Base-by-base conservation (phyloP, 2,888 invertebrate species). In the Serrognathus titanus region DNA sequence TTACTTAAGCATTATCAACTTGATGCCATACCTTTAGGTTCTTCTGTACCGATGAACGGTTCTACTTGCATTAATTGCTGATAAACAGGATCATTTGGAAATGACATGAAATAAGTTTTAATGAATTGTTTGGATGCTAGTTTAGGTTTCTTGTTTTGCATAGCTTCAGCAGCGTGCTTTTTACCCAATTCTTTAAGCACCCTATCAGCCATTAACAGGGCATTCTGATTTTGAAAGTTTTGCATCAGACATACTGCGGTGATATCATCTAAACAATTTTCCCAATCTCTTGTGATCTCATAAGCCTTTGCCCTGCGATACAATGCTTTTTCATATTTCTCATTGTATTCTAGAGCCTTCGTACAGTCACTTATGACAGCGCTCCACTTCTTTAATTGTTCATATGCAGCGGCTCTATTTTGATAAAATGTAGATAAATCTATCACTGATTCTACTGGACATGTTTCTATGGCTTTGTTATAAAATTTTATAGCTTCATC, bases 321-420 rank as follows among this genome's bases (percentile, higher is more conserved):
- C 59, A 95, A 83, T 2, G 97, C 97, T 80, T 97, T 96, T 10
- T 88, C 83, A 76, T 97, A 97, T 63, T 85, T 88, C 39, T 88
- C 88, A 76, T 97, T 94, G 31, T 89, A 81, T 70, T 90, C 85
- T 37, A 97, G 81, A 2, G 97, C 95, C 71, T 84, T 85, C 1
- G 89, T 85, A 71, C 96, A 96, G 75, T 97, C 96, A 61, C 87
- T 85, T 70, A 92, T 89, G 0, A 95, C 94, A 63, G 88, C 83
- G 59, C 85, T 85, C 83, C 89, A 92, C 78, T 92, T 90, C 77
- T 89, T 88, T 71, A 95, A 80, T 76, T 94, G 92, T 76, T 97
- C 97, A 76, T 94, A 93, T 43, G 95, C 92, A 11, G 97, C 97
- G 9, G 97, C 97, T 68, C 96, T 86, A 74, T 97, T 97, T 76